Base-by-base conservation (phyloP, 2,888 invertebrate species). In the Dryomyza anilis region DNA sequence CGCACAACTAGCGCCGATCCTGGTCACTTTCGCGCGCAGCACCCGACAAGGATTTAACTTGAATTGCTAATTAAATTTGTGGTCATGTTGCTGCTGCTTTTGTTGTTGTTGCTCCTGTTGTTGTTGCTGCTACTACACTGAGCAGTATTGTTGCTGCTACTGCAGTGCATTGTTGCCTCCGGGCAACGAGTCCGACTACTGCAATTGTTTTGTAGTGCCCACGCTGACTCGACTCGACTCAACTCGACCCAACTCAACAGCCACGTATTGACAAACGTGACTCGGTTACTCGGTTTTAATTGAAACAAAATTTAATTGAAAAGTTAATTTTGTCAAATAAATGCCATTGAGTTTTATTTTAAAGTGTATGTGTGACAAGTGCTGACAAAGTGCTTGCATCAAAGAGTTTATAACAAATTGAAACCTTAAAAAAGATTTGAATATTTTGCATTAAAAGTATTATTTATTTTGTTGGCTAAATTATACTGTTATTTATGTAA, bases 31-130 rank as follows among this genome's bases (percentile, higher is more conserved):
- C n/a, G 8, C 19, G 65, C 55, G 65, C 25, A 39, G 16, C 39
- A 14, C 48, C 57, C 53, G 48, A 62, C 58, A 57, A 56, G 46
- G 58, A 70, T 59, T 67, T 70, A 65, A 66, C 53, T 59, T 57
- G 63, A 61, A 69, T 65, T 69, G 43, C 43, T 43, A 43, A 43
- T 43, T 43, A 16, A 43, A 16, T 43, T 43, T 43, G 43, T 43
- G 43, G 43, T 16, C 19, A 25, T 25, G 14, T 25, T 25, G 48
- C 23, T 23, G 23, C 7, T 16, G 23, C n/a, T 39, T 12, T 39
- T 39, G 39, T 39, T 39, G 39, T 39, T 48, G 23, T 25, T 48
- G 23, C 10, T 48, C 10, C 23, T 25, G 14, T 25, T 46, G 33
- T 12, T 33, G 7, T 12, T 46, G 19, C 46, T 21, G 46, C 10